These are phyloP conservation scores for Ischnura elegans DNA, from an alignment of 2,888 invertebrate species.

Conservation along the genomic window DNA sequence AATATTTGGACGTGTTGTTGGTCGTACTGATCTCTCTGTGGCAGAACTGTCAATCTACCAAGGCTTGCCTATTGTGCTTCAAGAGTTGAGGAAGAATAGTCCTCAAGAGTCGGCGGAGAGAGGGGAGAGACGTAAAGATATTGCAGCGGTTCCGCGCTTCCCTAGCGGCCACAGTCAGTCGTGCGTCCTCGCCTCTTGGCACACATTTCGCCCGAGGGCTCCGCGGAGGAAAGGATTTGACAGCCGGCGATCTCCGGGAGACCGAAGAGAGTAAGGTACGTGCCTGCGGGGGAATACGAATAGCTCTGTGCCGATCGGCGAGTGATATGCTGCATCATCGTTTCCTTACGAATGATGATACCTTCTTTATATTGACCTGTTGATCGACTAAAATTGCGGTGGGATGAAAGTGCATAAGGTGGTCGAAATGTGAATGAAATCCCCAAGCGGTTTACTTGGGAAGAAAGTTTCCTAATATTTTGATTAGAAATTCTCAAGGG, in stretches of 20 bases:
- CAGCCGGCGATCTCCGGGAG: background rate
- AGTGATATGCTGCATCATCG: background rate
- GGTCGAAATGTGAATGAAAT: too few relatives aligned
- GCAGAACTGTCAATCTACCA: background rate
- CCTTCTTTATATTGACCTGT: background rate
- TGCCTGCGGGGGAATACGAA: background rate
- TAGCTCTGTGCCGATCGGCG: background rate
- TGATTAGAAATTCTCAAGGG: too few relatives aligned
- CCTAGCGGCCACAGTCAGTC: background rate
- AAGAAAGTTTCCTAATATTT: too few relatives aligned
- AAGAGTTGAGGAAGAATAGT: background rate
- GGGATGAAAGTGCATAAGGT: too few relatives aligned
- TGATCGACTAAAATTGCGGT: background rate
- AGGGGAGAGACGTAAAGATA: background rate
- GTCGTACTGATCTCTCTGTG: background rate
- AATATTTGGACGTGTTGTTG: background rate
- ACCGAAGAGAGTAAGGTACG: background rate
- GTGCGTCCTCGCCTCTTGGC: constrained; percentile 19
- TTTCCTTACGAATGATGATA: background rate
- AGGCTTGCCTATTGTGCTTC: background rate
- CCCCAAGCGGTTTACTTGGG: too few relatives aligned
- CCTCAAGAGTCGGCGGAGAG: background rate
- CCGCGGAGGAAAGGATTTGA: constrained; percentile 10
- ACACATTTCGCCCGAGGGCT: background rate
- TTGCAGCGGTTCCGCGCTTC: background rate